Percentiles rank a stretch among this genome's conserved stretches.
phyloP scores from a whole-genome alignment of 2,113 vertebrate species.

The Enhydra lutris region DNA sequence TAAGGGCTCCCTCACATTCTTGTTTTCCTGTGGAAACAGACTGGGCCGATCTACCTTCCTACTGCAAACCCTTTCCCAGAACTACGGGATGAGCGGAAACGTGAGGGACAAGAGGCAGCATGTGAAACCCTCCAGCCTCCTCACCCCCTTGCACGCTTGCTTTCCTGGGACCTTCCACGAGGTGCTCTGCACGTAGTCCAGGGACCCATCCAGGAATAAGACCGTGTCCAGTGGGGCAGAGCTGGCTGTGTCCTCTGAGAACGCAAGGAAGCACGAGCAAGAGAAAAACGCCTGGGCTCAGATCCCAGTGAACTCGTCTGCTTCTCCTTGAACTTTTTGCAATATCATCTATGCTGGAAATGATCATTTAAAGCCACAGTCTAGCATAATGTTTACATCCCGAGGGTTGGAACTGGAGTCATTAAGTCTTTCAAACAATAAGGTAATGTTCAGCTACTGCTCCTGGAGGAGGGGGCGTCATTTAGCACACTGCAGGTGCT shows the following conservation, averaged over 20 bases:
- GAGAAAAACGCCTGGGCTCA: not conserved
- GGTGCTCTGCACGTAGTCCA: not conserved
- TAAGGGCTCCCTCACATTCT: not conserved
- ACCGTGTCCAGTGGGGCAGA: not conserved
- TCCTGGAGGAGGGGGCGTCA: not conserved
- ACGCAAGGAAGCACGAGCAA: accelerated
- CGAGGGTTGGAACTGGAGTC: not conserved
- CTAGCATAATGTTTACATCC: not conserved
- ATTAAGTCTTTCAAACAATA: constrained; percentile 21
- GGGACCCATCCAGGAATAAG: not conserved
- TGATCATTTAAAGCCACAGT: not conserved
- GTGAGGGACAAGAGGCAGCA: accelerated
- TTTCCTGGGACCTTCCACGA: not conserved
- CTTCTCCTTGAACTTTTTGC: not conserved
- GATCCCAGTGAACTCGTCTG: not conserved
- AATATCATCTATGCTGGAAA: not conserved
- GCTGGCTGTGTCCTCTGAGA: accelerated
- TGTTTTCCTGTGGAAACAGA: not conserved
- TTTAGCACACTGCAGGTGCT: not conserved
- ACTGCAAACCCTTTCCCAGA: not conserved
- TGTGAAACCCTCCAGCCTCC: not conserved
- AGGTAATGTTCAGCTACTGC: not conserved
- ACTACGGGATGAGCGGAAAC: not conserved
- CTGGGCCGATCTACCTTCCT: not conserved
- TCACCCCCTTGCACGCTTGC: accelerated